Percentiles rank a stretch among this genome's conserved stretches.
Conservation (phyloP, 2,888 invertebrate species). For the Homarus gammarus region DNA sequence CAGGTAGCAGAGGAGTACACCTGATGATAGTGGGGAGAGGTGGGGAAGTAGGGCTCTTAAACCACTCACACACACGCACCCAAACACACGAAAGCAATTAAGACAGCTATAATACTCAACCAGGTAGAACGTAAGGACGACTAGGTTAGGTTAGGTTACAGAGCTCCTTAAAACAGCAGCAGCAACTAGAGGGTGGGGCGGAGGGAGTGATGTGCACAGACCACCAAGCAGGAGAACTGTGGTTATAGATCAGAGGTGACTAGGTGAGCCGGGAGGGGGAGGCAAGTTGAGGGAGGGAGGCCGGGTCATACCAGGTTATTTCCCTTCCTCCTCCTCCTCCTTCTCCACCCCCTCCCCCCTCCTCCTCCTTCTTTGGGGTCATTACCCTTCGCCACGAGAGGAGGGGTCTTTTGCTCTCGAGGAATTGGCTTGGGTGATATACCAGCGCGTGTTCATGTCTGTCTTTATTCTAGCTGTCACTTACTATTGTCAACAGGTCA, state of each 20-base stretch:
- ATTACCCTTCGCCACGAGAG: background rate
- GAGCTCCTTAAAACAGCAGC: too few species aligned
- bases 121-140: too few species aligned
- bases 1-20: too few species aligned
- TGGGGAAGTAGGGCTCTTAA: too few species aligned
- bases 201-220: background rate
- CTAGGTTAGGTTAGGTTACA: too few species aligned
- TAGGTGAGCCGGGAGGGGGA: background rate
- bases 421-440: too few species aligned
- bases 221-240: background rate
- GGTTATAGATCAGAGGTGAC: slow-evolving; percentile 15
- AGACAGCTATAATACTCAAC: too few species aligned
- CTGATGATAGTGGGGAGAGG: too few species aligned
- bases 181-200: background rate
- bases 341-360: background rate
- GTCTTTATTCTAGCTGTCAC: too few species aligned
- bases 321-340: background rate
- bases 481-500: too few species aligned
- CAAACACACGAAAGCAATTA: background rate
- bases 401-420: background rate
- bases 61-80: background rate
- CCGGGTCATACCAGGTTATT: background rate
- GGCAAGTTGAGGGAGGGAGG: background rate
- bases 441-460: too few species aligned
- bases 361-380: background rate